Evolutionary conservation across 2,888 invertebrate genomes (phyloP).

Genomic region (Minunthozetes semirufus): DNA sequence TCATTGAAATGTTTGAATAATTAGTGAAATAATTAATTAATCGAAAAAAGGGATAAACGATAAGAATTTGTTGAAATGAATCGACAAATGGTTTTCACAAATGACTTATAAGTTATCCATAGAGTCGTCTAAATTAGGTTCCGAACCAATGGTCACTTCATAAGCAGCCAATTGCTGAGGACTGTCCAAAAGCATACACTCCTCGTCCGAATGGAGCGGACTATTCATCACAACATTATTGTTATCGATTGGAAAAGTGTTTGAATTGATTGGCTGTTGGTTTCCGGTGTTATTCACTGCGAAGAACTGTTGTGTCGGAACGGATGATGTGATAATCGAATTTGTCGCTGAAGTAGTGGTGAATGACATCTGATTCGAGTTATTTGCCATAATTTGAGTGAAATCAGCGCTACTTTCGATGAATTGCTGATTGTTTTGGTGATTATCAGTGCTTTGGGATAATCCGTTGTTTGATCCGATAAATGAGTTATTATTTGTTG

Average conservation of each 20-base stretch:
- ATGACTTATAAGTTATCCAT: not conserved
- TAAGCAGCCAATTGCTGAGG: not conserved
- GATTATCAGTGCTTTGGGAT: not conserved
- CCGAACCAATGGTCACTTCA: not conserved
- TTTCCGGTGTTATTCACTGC: not conserved
- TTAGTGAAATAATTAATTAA: not conserved
- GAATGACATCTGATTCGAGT: not conserved
- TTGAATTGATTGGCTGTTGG: not conserved
- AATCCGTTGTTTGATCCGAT: not conserved
- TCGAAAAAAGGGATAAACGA: no score
- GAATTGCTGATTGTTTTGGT: not conserved
- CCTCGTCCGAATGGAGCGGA: constrained; percentile 12
- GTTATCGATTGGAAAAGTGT: not conserved
- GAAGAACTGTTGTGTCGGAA: not conserved
- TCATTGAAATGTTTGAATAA: not conserved
- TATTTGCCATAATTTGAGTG: not conserved
- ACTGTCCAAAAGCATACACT: constrained; percentile 19
- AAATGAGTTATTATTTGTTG: not conserved
- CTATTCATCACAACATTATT: constrained; percentile 9
- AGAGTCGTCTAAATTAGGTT: not conserved
- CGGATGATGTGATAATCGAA: not conserved
- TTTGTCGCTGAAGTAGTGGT: not conserved
- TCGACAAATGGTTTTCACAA: not conserved
- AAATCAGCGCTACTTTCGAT: no score
- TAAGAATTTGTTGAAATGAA: no score